Conservation (phyloP, 2,888 invertebrate genomes). For the Drosophila testacea region DNA sequence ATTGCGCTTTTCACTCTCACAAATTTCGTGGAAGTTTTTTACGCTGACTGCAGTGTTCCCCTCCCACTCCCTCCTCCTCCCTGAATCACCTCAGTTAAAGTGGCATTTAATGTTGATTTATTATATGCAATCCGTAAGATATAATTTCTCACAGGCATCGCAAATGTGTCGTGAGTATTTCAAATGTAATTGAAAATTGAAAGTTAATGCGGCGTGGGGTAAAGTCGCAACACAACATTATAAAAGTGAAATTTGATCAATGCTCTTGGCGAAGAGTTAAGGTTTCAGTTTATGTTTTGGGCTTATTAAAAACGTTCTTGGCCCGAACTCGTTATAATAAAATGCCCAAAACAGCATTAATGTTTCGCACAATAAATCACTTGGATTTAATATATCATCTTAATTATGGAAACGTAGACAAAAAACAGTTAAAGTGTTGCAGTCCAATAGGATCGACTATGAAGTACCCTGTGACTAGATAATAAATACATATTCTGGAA, state of each 20-base stretch:
- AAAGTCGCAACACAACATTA: slow-evolving; percentile 12
- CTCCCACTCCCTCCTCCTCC: background rate
- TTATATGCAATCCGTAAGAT: slow-evolving; percentile 38
- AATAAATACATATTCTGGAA: too few relatives aligned
- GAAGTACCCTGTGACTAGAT: background rate
- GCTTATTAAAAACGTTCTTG: slow-evolving; percentile 57
- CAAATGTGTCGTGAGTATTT: slow-evolving; percentile 24
- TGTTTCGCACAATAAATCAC: slow-evolving; percentile 64
- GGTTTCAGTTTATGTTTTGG: slow-evolving; percentile 2
- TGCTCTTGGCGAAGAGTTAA: slow-evolving; percentile 3
- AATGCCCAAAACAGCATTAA: slow-evolving; percentile 30
- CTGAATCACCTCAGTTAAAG: slow-evolving; percentile 21
- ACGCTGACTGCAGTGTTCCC: background rate
- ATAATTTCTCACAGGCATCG: slow-evolving; percentile 23
- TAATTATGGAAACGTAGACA: slow-evolving; percentile 46
- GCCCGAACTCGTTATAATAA: slow-evolving; percentile 32
- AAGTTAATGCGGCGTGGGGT: slow-evolving; percentile 30
- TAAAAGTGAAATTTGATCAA: slow-evolving; percentile 37
- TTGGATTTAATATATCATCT: slow-evolving; percentile 54
- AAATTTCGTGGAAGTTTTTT: slow-evolving; percentile 26
- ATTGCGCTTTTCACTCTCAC: slow-evolving; percentile 22
- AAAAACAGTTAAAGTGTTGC: background rate
- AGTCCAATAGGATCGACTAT: background rate
- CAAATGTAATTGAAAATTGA: slow-evolving; percentile 55
- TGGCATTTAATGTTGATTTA: slow-evolving; percentile 61